Base-by-base conservation (phyloP, 2,888 invertebrate species). In the Ormyrus nitidulus region DNA sequence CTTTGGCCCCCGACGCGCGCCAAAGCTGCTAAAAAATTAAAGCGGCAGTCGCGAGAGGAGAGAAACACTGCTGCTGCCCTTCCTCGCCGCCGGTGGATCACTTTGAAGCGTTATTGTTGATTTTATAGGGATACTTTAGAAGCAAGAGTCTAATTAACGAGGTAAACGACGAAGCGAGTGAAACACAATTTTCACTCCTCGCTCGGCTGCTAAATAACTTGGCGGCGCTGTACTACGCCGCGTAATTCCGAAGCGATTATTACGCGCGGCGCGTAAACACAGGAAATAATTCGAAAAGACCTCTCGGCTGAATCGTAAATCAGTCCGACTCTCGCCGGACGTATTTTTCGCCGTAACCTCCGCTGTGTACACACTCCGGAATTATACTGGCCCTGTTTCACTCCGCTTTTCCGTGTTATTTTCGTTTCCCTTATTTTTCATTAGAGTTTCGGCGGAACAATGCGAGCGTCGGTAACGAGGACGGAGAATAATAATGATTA, bases 401-500 rank as follows among this genome's bases (percentile, higher is more conserved):
- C 6, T 7, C 59, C 19, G 13, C 10, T 34, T 59, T 59, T 8
- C 46, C 11, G 10, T 46, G 53, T 53, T 10, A 19, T 46, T 68
- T 56, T 54, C 65, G 11, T 49, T 59, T 66, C 34, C 62, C 69
- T 53, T 56, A 54, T 62, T 53, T 69, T 77, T 77, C 77, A 77
- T 77, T 70, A 77, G 61, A 49, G 49, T 13, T 54, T 64, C 54
- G 46, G 11, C 34, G 71, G 49, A 2, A 49, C 49, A 54, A 62
- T 34, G 34, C 19, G 53, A 66, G 49, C 61, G 48, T 62, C 13
- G 46, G 19, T 76, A 76, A 76, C 69, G 76, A 69, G 77, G 54
- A 44, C 65, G n/a, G 49, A 65, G 58, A 58, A 77, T 77, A 62
- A 76, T 61, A 77, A 77, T 77, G 70, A 77, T 77, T 65, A 71